Base-by-base conservation (phyloP, 2,888 invertebrate genomes). In the Smittia sp. region DNA sequence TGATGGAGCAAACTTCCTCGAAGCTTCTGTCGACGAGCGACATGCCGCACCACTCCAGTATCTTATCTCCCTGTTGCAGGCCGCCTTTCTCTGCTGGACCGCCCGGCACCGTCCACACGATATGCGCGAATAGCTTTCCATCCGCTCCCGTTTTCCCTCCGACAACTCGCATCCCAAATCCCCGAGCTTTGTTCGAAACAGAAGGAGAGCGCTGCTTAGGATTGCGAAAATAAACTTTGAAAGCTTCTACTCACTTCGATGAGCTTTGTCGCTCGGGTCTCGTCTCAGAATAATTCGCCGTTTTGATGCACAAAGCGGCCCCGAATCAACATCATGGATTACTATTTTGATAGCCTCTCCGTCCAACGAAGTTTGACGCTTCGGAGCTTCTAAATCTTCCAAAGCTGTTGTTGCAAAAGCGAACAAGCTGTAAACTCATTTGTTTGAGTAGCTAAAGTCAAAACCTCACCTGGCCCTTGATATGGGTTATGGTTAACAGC, bases 81-180 rank as follows among this genome's bases (percentile, higher is more conserved):
- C 94, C 94, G 68, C 90, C 93, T 79, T 93, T 89, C 81, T 95
- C 94, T 0, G 96, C 96, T 25, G 94, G 92, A 32, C 96, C 96
- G 62, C 94, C 93, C 11, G 93, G 92, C 76, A 94, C 92, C 1
- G 94, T 94, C 91, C 94, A 94, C 75, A 94, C 93, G 79, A 95
- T 92, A 81, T 92, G 92, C 65, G 95, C 95, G 81, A 94, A 93
- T 76, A 94, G 88, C 41, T 90, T 89, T 3, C 94, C 94, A 81
- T 93, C 93, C 32, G 89, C 86, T 74, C 91, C 92, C 32, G 90
- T 90, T 82, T 95, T 95, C 27, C 96, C 96, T 18, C 96, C 96
- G 63, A 96, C 94, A 25, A 96, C 94, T 76, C 95, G 87, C 94
- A 97, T 94, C 38, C 96, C 96, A 79, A 96, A 94, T 74, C 96